phyloP scores from a whole-genome alignment of 2,888 invertebrate species.

The Mesoligia furuncula region DNA sequence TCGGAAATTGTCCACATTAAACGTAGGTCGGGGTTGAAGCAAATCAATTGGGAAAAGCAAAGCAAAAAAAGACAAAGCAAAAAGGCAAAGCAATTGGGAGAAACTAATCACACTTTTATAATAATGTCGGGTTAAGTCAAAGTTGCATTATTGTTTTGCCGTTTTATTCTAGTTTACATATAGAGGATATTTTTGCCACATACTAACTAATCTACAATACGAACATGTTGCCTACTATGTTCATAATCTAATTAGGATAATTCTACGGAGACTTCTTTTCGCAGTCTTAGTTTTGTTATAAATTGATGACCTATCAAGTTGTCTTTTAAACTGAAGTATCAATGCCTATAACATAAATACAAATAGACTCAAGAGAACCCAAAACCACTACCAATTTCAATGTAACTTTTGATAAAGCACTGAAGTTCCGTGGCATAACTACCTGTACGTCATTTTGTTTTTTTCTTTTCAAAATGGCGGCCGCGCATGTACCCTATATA shows the following conservation, averaged over 20 bases:
- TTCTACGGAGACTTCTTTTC: not conserved
- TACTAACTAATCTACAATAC: not conserved
- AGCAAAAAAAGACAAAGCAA: too few relatives aligned
- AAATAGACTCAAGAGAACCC: not conserved
- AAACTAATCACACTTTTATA: conserved; percentile 18
- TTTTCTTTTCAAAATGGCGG: not conserved
- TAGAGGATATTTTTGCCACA: not conserved
- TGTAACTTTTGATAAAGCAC: not conserved
- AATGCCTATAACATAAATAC: not conserved
- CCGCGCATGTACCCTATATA: too few relatives aligned
- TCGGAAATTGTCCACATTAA: conserved; percentile 7
- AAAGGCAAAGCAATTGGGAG: not conserved
- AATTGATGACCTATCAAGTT: not conserved
- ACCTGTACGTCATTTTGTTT: not conserved
- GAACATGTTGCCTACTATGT: not conserved
- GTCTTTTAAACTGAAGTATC: not conserved
- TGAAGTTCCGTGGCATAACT: not conserved
- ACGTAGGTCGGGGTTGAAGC: not conserved
- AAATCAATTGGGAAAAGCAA: not conserved
- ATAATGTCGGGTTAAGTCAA: not conserved
- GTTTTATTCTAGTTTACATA: not conserved
- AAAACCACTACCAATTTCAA: not conserved
- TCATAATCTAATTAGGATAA: not conserved
- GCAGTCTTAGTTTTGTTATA: not conserved
- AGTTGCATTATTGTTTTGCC: not conserved